phyloP scores from a whole-genome alignment of 1,140 invertebrate species.

The Caenorhabditis tropicalis region DNA sequence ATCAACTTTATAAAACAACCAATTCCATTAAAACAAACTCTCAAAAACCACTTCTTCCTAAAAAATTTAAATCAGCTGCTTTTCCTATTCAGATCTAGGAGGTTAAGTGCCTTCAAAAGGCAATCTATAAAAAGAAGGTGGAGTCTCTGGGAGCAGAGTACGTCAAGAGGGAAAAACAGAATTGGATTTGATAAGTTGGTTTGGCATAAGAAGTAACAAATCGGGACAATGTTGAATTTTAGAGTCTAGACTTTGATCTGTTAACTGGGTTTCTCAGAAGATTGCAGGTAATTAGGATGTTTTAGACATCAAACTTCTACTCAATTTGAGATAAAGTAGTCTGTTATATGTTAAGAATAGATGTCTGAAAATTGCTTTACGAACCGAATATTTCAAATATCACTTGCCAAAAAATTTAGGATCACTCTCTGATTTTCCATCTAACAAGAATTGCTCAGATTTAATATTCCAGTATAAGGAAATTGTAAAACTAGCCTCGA shows the following conservation, averaged over 20 bases:
- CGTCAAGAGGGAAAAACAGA: background rate
- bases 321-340: too few relatives aligned
- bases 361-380: too few relatives aligned
- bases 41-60: background rate
- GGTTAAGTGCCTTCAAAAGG: background rate
- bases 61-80: background rate
- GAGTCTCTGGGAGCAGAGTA: background rate
- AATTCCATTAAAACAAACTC: background rate
- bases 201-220: background rate
- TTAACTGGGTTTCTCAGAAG: background rate
- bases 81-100: background rate
- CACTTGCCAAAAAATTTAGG: too few relatives aligned
- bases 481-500: too few relatives aligned
- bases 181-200: background rate
- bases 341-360: too few relatives aligned
- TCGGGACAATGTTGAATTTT: background rate
- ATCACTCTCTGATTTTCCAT: too few relatives aligned
- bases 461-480: too few relatives aligned
- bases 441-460: too few relatives aligned
- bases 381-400: too few relatives aligned
- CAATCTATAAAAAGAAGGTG: background rate
- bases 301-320: too few relatives aligned
- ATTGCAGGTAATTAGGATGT: too few relatives aligned
- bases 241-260: background rate
- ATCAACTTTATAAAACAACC: too few relatives aligned